Base-by-base conservation (phyloP, 1,140 invertebrate species). In the Batillaria attramentaria region DNA sequence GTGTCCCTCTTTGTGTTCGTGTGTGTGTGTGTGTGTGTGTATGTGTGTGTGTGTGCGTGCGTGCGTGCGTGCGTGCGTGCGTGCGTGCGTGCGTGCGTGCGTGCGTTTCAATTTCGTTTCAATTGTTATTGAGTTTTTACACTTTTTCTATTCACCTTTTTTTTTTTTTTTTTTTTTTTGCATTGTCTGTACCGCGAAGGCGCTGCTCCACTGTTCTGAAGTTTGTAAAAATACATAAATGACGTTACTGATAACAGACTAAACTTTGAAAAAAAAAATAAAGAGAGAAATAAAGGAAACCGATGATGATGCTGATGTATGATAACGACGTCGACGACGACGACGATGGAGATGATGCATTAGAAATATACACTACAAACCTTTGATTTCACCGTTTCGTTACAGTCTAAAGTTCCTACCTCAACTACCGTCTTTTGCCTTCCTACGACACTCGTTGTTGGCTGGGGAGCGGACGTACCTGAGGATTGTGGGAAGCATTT, bases 391-490 rank as follows among this genome's bases (percentile, higher is more conserved):
- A 13, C 24, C 13, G 10, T 39, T 35, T 68, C 31, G 66, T 75
- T 76, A 50, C 79, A 84, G 83, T 62, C 42, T 84, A 13, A 72
- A 79, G 16, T 74, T 83, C 41, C 75, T 85, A 16, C 84, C 84
- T 2, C 54, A 82, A 10, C 73, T 85, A 0, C 84, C 84, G 28
- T 82, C 84, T 0, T 72, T 86, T 54, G 80, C 85, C 31, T 86
- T 84, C 33, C 78, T 86, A 3, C 83, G 83, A 28, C 83, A 86
- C 54, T 84, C 84, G 24, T 50, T 85, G 4, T 66, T 84, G 70
- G 78, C 82, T 0, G 83, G 79, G 35, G 73, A 81, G 20, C 79
- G 79, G 46, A 77, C 78, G 20, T 87, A 85, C 75, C 77, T 84
- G 24, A 80, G 81, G 68, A 83, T 87, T 20, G 84, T 85, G 10